phyloP scores from a whole-genome alignment of 2,888 invertebrate species.

The Epistrophella euchroma region DNA sequence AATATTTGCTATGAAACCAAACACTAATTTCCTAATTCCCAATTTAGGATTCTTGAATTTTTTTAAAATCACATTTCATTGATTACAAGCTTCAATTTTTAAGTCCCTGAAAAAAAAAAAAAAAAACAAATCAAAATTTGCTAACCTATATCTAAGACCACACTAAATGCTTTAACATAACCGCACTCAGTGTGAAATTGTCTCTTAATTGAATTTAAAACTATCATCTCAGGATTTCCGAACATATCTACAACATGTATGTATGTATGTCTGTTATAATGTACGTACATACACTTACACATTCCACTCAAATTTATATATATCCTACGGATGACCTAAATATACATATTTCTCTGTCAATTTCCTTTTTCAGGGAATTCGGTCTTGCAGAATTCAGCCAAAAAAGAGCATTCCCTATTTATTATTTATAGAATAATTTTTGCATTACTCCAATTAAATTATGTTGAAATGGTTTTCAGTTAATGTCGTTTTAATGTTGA shows the following conservation, averaged over 20 bases:
- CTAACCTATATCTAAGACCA: neutral
- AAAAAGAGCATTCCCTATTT: conserved; percentile 11
- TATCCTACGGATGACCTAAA: conserved; percentile 46
- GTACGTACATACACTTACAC: neutral
- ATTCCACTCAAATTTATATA: neutral
- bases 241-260: neutral
- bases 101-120: neutral
- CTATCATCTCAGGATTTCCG: conserved; percentile 21
- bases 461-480: conserved; percentile 12
- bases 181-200: conserved; percentile 38
- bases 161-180: conserved; percentile 24
- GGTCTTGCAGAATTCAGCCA: neutral
- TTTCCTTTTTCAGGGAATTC: conserved; percentile 39
- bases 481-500: conserved; percentile 51
- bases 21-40: neutral
- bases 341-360: conserved; percentile 55
- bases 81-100: neutral
- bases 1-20: neutral
- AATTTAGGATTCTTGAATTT: neutral
- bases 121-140: neutral
- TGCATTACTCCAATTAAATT: conserved; percentile 7
- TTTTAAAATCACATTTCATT: neutral
- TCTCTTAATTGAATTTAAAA: conserved; percentile 26
- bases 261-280: neutral
- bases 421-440: conserved; percentile 25